phyloP scores from a whole-genome alignment of 2,888 invertebrate genomes.

The Scelioninae gen. 1 region DNA sequence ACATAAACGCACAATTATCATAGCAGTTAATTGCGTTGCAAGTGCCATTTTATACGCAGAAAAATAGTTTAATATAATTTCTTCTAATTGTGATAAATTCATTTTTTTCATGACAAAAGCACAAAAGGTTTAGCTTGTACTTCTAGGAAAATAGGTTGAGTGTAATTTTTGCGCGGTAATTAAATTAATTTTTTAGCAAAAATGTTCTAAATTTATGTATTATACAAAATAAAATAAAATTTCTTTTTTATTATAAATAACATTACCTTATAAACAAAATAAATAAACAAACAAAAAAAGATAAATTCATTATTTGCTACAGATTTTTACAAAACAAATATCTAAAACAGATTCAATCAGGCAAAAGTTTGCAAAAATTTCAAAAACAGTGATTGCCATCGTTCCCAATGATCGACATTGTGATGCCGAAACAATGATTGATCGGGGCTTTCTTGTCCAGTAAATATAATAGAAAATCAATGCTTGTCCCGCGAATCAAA shows the following conservation, averaged over 20 bases:
- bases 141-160: too few species aligned
- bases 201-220: too few species aligned
- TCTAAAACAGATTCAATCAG: not conserved
- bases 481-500: slow-evolving; percentile 55
- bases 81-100: slow-evolving; percentile 1
- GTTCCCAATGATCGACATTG: slow-evolving; percentile 20
- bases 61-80: slow-evolving; percentile 19
- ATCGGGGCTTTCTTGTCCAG: slow-evolving; percentile 65
- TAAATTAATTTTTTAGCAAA: too few species aligned
- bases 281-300: too few species aligned
- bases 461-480: slow-evolving; percentile 70
- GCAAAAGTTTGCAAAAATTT: not conserved
- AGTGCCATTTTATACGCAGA: slow-evolving; percentile 24
- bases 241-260: too few species aligned
- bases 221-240: too few species aligned
- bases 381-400: slow-evolving; percentile 1
- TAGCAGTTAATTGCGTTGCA: slow-evolving; percentile 34
- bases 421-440: slow-evolving; percentile 59
- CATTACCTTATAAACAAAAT: too few species aligned
- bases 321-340: not conserved
- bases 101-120: not conserved
- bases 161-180: too few species aligned
- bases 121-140: not conserved
- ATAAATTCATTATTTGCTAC: too few species aligned
- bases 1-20: slow-evolving; percentile 50